Conservation (phyloP, 2,888 invertebrate species). For the Ceraclea dissimilis region DNA sequence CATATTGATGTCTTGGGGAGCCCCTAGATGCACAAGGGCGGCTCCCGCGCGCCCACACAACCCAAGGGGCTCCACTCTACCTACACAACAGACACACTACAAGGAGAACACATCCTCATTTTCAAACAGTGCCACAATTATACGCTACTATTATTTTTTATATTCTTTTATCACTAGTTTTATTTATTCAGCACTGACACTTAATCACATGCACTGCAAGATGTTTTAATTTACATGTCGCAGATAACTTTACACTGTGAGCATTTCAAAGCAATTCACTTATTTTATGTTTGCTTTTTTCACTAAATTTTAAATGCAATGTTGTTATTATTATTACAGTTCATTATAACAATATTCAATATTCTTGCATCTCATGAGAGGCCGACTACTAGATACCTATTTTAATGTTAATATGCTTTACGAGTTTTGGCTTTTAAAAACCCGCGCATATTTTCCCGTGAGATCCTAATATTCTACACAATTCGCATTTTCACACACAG, state of each 20-base stretch:
- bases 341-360: background rate
- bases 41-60: constrained; percentile 35
- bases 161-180: background rate
- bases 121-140: background rate
- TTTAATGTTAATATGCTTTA: too few relatives aligned
- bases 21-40: constrained; percentile 50
- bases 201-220: constrained; percentile 1
- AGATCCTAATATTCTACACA: too few relatives aligned
- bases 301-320: too few relatives aligned
- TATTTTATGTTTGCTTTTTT: too few relatives aligned
- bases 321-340: too few relatives aligned
- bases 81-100: constrained; percentile 13
- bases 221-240: background rate
- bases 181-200: constrained; percentile 1
- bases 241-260: too few relatives aligned
- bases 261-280: too few relatives aligned
- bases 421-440: too few relatives aligned
- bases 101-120: constrained; percentile 13
- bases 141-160: background rate
- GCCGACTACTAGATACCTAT: too few relatives aligned
- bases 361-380: constrained; percentile 25
- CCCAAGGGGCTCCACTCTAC: constrained; percentile 39
- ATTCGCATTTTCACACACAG: too few relatives aligned
- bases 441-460: too few relatives aligned
- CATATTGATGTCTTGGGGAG: constrained; percentile 57